These are phyloP conservation scores for Diarsia rubi DNA, from an alignment of 2,888 invertebrate species.

Conservation along the genomic window DNA sequence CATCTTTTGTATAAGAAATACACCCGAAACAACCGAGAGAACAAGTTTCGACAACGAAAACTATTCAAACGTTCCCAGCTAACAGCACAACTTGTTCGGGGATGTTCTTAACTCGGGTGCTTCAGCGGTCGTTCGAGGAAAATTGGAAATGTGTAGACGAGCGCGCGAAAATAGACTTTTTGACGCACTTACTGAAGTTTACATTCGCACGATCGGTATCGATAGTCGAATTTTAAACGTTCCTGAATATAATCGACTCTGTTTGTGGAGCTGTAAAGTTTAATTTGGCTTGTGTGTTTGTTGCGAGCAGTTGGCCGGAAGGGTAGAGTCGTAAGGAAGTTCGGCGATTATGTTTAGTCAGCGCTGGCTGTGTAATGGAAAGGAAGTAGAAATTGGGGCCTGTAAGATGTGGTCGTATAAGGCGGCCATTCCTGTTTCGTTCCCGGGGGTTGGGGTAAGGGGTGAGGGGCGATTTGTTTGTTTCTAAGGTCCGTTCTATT, in stretches of 20 bases:
- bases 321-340: constrained; percentile 91
- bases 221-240: constrained; percentile 69
- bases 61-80: constrained; percentile 87
- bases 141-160: constrained; percentile 83
- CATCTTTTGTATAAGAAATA: constrained; percentile 90
- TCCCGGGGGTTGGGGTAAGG: constrained; percentile 62
- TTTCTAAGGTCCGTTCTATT: constrained; percentile 87
- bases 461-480: constrained; percentile 86
- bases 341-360: constrained; percentile 91
- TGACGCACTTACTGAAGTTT: constrained; percentile 63
- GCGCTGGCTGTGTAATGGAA: constrained; percentile 89
- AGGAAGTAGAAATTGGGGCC: constrained; percentile 90
- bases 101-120: constrained; percentile 89
- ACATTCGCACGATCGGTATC: constrained; percentile 70
- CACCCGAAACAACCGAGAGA: constrained; percentile 84
- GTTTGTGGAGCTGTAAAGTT: constrained; percentile 74
- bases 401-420: constrained; percentile 90
- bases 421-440: constrained; percentile 82
- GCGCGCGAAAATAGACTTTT: constrained; percentile 73
- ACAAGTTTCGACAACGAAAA: constrained; percentile 88
- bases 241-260: constrained; percentile 71
- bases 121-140: constrained; percentile 88
- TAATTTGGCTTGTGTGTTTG: constrained; percentile 71
- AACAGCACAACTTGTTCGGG: constrained; percentile 88
- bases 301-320: constrained; percentile 85